Evolutionary conservation across 2,888 invertebrate species (phyloP), one percentile per base, ranked within the genome.

Genomic region (Macrosoma leucophasiata): DNA sequence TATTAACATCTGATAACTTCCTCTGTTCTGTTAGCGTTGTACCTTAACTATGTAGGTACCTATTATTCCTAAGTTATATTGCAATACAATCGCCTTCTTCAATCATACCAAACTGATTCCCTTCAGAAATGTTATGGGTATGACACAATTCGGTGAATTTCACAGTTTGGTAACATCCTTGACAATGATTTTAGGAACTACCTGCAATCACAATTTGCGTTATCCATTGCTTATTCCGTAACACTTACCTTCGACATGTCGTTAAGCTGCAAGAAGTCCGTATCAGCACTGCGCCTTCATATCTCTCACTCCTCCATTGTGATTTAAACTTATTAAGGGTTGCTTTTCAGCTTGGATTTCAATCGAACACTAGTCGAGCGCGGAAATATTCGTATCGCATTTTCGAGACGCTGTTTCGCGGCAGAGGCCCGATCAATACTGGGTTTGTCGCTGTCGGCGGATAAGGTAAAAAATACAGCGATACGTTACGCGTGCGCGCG

Each of bases 401-500:
- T 64, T 65, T 67, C 53, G 52, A 65, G 55, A 62, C 75, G 61
- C 70, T 67, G 59, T 70, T 61, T 57, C 72, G 61, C 65, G 70
- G 64, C 71, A 62, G 56, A 64, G 62, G 68, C 72, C 64, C 79
- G 81, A 81, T 81, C 81, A 81, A 81, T 81, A 81, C 81, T 81
- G 58, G 50, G 41, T 46, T 43, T 51, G 58, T 64, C 55, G 61
- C 50, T 59, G 62, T 66, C 68, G 68, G 69, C 61, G 67, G 65
- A 68, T 72, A 67, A 64, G 63, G 69, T 60, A 70, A 70, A 73
- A 73, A 72, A 70, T 58, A 67, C 59, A 58, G 58, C 54, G 57
- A 52, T 45, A 55, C 48, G 60, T 54, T 56, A 67, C 63, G 68
- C 70, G 61, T 76, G 78, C 79, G 79, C 77, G 77, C 76, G 75